Conservation (phyloP, 1,140 invertebrate species). For the Neotoxoptera formosana region DNA sequence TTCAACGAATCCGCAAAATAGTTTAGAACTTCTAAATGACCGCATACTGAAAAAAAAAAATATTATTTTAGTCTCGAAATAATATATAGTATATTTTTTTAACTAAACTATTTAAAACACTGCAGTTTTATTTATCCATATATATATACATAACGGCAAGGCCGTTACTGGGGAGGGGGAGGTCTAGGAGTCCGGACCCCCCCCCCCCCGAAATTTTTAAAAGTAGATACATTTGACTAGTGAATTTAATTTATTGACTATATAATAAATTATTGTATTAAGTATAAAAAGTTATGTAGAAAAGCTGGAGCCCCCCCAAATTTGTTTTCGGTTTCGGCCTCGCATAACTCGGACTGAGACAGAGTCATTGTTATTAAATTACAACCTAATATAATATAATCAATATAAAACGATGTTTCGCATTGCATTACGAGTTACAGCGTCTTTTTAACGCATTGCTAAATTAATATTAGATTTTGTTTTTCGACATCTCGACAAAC, state of each 20-base stretch:
- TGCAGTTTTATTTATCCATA: neutral
- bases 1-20: constrained; percentile 21
- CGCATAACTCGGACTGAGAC: no score
- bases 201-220: no score
- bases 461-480: neutral
- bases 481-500: neutral
- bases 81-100: no score
- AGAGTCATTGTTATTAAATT: neutral
- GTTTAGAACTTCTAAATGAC: neutral
- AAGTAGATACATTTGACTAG: no score
- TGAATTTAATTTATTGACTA: no score
- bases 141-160: neutral
- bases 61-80: neutral
- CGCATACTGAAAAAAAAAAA: constrained; percentile 30
- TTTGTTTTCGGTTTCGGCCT: no score
- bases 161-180: no score
- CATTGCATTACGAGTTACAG: neutral
- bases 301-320: no score
- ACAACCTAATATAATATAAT: no score
- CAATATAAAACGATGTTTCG: neutral
- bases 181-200: no score
- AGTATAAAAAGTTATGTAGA: no score
- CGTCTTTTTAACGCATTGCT: neutral
- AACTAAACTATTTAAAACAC: neutral
- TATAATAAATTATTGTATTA: no score